phyloP scores from a whole-genome alignment of 2,113 vertebrate genomes.

The Ciconia stormi region DNA sequence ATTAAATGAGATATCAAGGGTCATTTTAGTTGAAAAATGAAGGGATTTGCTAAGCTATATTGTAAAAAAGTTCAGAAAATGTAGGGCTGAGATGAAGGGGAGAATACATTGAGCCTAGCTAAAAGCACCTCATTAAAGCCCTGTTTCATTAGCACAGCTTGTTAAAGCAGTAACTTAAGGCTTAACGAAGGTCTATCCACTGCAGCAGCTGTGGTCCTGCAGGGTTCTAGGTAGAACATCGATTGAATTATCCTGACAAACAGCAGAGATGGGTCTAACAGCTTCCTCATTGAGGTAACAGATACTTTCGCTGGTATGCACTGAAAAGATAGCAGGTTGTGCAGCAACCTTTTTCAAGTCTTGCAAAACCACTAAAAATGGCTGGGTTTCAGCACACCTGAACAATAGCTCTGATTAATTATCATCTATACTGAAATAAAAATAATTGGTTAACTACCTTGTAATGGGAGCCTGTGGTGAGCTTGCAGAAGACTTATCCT shows the following conservation, averaged over 20 bases:
- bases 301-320: background rate
- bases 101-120: background rate
- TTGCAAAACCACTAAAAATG: background rate
- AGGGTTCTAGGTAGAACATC: conserved; percentile 46
- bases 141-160: conserved; percentile 20
- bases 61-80: background rate
- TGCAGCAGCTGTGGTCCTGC: conserved; percentile 34
- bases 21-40: background rate
- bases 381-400: background rate
- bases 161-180: conserved; percentile 20
- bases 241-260: conserved; percentile 25
- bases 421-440: background rate
- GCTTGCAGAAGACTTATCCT: background rate
- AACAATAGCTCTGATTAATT: conserved; percentile 27
- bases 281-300: background rate
- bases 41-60: background rate
- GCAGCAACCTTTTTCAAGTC: background rate
- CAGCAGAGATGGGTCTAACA: background rate
- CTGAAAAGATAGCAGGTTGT: background rate
- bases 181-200: conserved; percentile 31
- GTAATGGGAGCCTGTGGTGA: background rate
- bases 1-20: conserved; percentile 2
- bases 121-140: conserved; percentile 47
- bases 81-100: conserved; percentile 4
- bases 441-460: conserved; percentile 9